Conservation (phyloP, 1,140 invertebrate species). For the Hycleus phaleratus region DNA sequence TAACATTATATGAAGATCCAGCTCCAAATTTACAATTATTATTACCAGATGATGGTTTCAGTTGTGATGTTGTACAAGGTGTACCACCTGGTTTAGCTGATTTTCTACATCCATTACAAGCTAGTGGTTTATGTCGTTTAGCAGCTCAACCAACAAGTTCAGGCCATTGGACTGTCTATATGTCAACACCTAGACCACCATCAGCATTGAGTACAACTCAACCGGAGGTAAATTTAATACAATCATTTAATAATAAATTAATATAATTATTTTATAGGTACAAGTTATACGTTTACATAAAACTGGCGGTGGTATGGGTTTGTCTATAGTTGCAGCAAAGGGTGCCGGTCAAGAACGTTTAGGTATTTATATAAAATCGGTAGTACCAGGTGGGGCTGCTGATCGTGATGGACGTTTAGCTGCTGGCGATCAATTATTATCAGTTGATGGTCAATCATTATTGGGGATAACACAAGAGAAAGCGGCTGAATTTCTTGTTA, state of each 20-base stretch:
- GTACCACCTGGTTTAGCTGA: constrained; percentile 88
- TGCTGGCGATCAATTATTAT: constrained; percentile 94
- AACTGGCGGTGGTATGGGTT: constrained; percentile 84
- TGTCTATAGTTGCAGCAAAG: constrained; percentile 90
- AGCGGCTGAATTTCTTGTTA: constrained; percentile 92
- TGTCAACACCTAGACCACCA: constrained; percentile 56
- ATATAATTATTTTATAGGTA: constrained; percentile 45
- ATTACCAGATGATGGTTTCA: constrained; percentile 96
- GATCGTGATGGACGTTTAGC: constrained; percentile 89
- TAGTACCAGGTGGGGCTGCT: constrained; percentile 91
- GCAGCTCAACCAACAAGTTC: constrained; percentile 83
- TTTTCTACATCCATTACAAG: constrained; percentile 81
- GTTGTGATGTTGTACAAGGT: constrained; percentile 84
- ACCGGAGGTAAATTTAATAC: constrained; percentile 32
- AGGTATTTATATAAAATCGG: constrained; percentile 97
- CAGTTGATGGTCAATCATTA: constrained; percentile 94
- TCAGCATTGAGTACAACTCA: constrained; percentile 37
- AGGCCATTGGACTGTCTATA: constrained; percentile 92
- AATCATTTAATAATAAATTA: neutral
- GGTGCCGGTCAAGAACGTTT: constrained; percentile 83
- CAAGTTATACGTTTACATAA: constrained; percentile 86
- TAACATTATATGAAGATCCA: constrained; percentile 62
- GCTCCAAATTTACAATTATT: constrained; percentile 85
- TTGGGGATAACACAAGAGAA: constrained; percentile 90
- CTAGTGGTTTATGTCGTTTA: constrained; percentile 78